Conservation (phyloP, 1,140 invertebrate genomes). For the Latrodectus geometricus region DNA sequence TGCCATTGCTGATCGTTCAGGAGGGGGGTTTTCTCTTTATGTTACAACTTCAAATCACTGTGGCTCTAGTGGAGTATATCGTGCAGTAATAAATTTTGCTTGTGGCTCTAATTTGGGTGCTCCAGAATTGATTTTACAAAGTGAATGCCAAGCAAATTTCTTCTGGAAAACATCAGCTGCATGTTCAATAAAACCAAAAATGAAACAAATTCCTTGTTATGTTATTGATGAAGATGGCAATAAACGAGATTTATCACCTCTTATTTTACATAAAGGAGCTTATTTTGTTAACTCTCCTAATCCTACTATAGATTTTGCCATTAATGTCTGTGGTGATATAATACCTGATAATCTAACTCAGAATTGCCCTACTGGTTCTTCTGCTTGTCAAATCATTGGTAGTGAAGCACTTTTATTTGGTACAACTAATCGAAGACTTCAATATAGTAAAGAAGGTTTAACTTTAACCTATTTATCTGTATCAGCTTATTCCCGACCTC, state of each 20-base stretch:
- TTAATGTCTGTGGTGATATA: conserved; percentile 61
- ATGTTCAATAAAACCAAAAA: conserved; percentile 23
- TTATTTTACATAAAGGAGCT: conserved; percentile 32
- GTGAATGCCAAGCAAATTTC: conserved; percentile 50
- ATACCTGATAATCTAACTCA: background rate
- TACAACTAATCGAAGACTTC: background rate
- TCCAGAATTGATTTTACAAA: conserved; percentile 31
- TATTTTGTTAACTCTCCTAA: conserved; percentile 49
- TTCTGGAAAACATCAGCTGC: conserved; percentile 61
- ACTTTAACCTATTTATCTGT: conserved; percentile 18
- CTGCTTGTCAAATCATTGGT: conserved; percentile 34
- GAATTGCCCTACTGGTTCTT: conserved; percentile 11
- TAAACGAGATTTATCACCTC: conserved; percentile 52
- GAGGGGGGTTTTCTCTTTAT: conserved; percentile 32
- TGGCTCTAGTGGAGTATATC: conserved; percentile 6
- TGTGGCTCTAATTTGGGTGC: conserved; percentile 42
- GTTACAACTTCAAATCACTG: conserved; percentile 9
- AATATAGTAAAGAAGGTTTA: conserved; percentile 22
- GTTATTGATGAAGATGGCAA: conserved; percentile 54
- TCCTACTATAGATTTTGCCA: conserved; percentile 41
- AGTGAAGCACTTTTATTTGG: conserved; percentile 27
- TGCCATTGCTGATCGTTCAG: background rate
- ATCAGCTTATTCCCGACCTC: background rate
- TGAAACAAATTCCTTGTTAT: conserved; percentile 61
- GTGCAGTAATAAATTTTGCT: conserved; percentile 33